These are phyloP conservation scores for Troides oblongomaculatus DNA, from an alignment of 2,888 invertebrate species.

Conservation along the genomic window DNA sequence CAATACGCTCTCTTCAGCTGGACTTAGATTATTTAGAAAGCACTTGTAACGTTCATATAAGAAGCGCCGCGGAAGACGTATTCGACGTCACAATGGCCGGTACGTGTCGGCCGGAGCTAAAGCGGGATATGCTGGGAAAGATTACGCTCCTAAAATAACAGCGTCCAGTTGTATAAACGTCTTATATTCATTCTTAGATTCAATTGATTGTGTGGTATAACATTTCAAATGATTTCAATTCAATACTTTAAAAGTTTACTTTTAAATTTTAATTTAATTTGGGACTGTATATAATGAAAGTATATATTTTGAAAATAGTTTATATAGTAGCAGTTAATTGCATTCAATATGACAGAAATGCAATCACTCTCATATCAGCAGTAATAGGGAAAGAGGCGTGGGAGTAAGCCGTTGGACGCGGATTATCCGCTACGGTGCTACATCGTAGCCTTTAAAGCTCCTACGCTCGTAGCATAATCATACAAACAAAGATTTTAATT, in stretches of 20 bases:
- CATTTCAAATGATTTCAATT: slow-evolving; percentile 3
- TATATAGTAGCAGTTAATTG: slow-evolving; percentile 48
- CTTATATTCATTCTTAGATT: slow-evolving; percentile 66
- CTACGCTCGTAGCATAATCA: slow-evolving; percentile 61
- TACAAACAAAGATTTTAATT: slow-evolving; percentile 39
- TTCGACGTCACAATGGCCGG: slow-evolving; percentile 77
- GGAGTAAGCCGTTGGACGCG: slow-evolving; percentile 68
- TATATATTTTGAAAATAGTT: too few species aligned
- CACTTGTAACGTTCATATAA: slow-evolving; percentile 82
- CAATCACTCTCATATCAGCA: slow-evolving; percentile 64
- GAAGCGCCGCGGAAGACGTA: slow-evolving; percentile 77
- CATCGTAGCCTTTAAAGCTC: slow-evolving; percentile 58
- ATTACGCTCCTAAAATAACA: slow-evolving; percentile 80
- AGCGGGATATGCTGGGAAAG: slow-evolving; percentile 72
- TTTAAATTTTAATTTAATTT: neutral
- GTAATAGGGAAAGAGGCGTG: slow-evolving; percentile 58
- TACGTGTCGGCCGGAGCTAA: slow-evolving; percentile 74
- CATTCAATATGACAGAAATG: slow-evolving; percentile 72
- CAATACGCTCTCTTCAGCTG: slow-evolving; percentile 80
- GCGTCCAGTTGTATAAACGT: slow-evolving; percentile 66
- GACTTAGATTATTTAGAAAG: slow-evolving; percentile 82
- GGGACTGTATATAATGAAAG: too few species aligned
- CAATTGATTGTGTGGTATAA: slow-evolving; percentile 48
- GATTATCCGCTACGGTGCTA: slow-evolving; percentile 72
- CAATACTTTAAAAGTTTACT: neutral